Evolutionary conservation across 2,113 vertebrate species (phyloP).

Genomic region (Myrmecophaga tridactyla): DNA sequence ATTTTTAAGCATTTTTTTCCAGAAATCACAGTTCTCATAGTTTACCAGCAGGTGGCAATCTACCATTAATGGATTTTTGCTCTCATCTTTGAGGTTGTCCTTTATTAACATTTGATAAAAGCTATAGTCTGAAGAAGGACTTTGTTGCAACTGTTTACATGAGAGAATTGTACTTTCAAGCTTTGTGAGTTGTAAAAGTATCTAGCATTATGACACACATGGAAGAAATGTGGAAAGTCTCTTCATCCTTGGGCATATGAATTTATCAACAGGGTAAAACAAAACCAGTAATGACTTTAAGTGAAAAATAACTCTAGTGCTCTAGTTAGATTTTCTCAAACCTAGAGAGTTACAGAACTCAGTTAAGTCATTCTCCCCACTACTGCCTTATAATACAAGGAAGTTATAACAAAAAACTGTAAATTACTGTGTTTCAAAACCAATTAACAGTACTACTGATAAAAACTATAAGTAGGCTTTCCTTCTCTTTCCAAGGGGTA

Average conservation of each 20-base stretch:
- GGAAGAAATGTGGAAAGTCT: constrained; percentile 51
- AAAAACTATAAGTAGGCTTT: background rate
- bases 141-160: constrained; percentile 73
- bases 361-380: constrained; percentile 65
- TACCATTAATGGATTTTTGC: constrained; percentile 81
- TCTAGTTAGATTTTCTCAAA: constrained; percentile 72
- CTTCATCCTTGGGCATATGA: constrained; percentile 13
- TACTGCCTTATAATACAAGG: constrained; percentile 62
- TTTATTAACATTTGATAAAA: constrained; percentile 51
- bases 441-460: background rate
- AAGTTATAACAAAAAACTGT: constrained; percentile 46
- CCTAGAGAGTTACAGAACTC: constrained; percentile 53
- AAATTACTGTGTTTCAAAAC: constrained; percentile 49
- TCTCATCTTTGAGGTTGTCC: background rate
- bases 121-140: constrained; percentile 32
- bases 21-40: constrained; percentile 42
- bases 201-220: background rate
- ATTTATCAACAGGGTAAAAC: constrained; percentile 48
- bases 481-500: background rate
- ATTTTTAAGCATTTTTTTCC: background rate
- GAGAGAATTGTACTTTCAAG: constrained; percentile 50
- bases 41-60: constrained; percentile 86
- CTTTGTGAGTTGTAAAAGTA: constrained; percentile 8
- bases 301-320: constrained; percentile 57
- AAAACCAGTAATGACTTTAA: constrained; percentile 29